A percentile compares a stretch with the other conserved stretches of the same genome.
Conservation (phyloP, 37 sponge, comb jelly and placozoan species). For the Diacarnus erythraeanus region DNA sequence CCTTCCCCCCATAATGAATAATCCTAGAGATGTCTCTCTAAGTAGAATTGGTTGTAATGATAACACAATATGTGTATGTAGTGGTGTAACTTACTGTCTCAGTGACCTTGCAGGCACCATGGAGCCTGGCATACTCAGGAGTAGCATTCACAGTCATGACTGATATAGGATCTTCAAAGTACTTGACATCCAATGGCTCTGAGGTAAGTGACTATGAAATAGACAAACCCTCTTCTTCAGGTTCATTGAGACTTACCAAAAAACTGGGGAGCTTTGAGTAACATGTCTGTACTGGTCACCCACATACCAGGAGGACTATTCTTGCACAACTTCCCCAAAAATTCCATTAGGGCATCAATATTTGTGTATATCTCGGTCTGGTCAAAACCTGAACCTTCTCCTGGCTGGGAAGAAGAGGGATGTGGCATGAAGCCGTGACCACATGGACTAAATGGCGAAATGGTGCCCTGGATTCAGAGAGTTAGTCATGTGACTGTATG, state of each 20-base stretch:
- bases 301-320: constrained; percentile 74
- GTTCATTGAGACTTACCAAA: constrained; percentile 24
- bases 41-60: neutral
- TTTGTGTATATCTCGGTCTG: constrained; percentile 38
- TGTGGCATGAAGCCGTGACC: constrained; percentile 78
- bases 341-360: constrained; percentile 61
- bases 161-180: constrained; percentile 15
- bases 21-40: constrained; percentile 70
- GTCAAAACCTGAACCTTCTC: neutral
- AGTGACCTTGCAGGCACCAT: constrained; percentile 66
- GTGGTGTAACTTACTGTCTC: constrained; percentile 22
- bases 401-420: constrained; percentile 3
- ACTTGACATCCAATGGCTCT: constrained; percentile 54
- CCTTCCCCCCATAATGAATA: constrained; percentile 34
- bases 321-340: constrained; percentile 44
- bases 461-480: constrained; percentile 47
- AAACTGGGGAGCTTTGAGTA: constrained; percentile 28
- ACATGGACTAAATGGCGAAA: constrained; percentile 74
- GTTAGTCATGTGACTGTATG: neutral
- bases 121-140: constrained; percentile 51
- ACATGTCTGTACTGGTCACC: constrained; percentile 81
- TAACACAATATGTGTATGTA: neutral
- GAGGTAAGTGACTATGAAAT: neutral
- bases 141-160: constrained; percentile 43
- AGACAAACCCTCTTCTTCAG: too few species aligned